A percentile compares a stretch with the other conserved stretches of the same genome.
Conservation (phyloP, 2,797 vertebrate genomes). For the Apogon talboti region DNA sequence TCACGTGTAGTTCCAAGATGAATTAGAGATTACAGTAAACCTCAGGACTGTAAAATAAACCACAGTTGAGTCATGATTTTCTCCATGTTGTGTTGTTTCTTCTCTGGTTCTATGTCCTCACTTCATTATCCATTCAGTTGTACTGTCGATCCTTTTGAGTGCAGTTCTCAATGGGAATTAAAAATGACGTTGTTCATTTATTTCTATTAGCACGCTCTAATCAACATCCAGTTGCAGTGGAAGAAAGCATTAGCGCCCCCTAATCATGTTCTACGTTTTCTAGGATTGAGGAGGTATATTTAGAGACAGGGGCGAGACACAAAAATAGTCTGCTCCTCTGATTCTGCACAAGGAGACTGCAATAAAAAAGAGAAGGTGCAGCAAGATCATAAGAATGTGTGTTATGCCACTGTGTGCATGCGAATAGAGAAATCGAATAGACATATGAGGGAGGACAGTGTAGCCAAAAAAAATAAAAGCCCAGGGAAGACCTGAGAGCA, state of each 20-base stretch:
- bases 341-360: constrained; percentile 17
- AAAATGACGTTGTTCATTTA: constrained; percentile 28
- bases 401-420: not conserved
- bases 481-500: constrained; percentile 57
- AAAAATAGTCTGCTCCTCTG: constrained; percentile 41
- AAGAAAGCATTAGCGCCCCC: not conserved
- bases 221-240: constrained; percentile 13
- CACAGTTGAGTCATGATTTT: constrained; percentile 11
- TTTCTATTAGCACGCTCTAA: constrained; percentile 15
- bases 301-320: constrained; percentile 21
- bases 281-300: constrained; percentile 38
- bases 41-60: constrained; percentile 28
- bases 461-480: constrained; percentile 11
- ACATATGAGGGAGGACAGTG: constrained; percentile 23
- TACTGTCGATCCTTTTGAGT: constrained; percentile 2
- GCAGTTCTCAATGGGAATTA: constrained; percentile 5
- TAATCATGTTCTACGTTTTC: constrained; percentile 25
- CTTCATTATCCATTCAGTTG: constrained; percentile 27
- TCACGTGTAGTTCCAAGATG: constrained; percentile 28
- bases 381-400: not conserved
- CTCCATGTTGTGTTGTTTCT: constrained; percentile 5
- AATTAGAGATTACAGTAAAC: constrained; percentile 51
- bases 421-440: not conserved
- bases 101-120: not conserved
- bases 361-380: not conserved